Percentiles rank a stretch among this genome's conserved stretches.
These are phyloP conservation scores for Brienomyrus brachyistius DNA, from an alignment of 2,113 vertebrate species.

Conservation along the genomic window DNA sequence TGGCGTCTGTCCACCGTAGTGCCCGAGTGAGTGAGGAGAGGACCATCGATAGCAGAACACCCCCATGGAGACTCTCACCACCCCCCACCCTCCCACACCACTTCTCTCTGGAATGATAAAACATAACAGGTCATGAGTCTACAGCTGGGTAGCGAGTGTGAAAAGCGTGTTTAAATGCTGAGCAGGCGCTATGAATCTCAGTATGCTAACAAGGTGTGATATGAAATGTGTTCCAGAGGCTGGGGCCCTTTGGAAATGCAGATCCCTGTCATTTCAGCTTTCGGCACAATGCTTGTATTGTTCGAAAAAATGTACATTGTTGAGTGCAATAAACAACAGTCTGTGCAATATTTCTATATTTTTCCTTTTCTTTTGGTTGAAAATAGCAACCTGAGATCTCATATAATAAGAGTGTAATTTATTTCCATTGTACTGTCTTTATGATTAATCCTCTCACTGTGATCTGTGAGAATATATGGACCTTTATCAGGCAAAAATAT, in stretches of 20 bases:
- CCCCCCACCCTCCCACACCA: neutral
- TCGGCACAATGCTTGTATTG: constrained; percentile 28
- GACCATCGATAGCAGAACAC: neutral
- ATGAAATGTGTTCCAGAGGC: constrained; percentile 1
- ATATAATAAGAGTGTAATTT: neutral
- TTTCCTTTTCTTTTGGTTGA: neutral
- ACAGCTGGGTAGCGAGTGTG: neutral
- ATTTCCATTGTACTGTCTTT: neutral
- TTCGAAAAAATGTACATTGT: constrained; percentile 54
- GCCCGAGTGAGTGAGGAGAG: neutral
- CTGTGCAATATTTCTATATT: constrained; percentile 43
- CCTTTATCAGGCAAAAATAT: neutral
- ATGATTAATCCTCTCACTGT: neutral
- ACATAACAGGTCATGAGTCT: neutral
- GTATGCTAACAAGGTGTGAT: neutral
- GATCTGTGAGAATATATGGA: neutral
- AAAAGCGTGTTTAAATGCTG: neutral
- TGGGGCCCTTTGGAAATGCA: neutral
- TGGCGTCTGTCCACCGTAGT: neutral
- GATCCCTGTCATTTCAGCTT: constrained; percentile 11
- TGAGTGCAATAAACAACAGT: constrained; percentile 61
- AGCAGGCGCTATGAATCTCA: neutral
- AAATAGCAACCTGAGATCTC: neutral
- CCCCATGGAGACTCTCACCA: neutral
- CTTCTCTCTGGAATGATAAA: neutral